These are phyloP conservation scores for Carabus problematicus DNA, from an alignment of 2,888 invertebrate genomes.

Conservation along the genomic window DNA sequence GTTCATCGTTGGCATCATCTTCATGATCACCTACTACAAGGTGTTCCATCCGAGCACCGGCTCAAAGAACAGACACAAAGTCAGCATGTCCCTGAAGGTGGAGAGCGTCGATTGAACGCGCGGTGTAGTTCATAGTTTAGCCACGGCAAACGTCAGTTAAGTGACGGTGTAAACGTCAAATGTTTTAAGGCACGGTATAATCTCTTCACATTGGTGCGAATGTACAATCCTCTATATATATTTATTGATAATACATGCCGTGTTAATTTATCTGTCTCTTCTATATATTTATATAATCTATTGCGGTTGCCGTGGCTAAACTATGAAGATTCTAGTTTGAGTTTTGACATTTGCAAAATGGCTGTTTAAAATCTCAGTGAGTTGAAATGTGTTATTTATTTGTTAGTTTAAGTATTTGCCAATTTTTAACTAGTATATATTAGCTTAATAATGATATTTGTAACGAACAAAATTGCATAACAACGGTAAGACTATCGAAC, in stretches of 20 bases:
- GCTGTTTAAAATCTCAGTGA: slow-evolving; percentile 41
- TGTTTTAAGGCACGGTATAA: too few species aligned
- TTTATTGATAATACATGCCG: too few species aligned
- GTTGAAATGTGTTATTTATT: slow-evolving; percentile 28
- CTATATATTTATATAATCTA: too few species aligned
- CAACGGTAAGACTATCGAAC: slow-evolving; percentile 27
- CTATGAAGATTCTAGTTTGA: too few species aligned
- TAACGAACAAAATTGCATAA: slow-evolving; percentile 13
- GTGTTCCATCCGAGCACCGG: slow-evolving; percentile 72
- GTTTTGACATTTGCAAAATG: slow-evolving; percentile 24
- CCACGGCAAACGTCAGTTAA: too few species aligned
- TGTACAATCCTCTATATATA: too few species aligned
- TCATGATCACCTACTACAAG: slow-evolving; percentile 76
- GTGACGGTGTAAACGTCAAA: too few species aligned
- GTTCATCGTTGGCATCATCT: slow-evolving; percentile 70
- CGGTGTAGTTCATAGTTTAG: too few species aligned
- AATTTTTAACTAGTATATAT: slow-evolving; percentile 10
- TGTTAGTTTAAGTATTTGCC: slow-evolving; percentile 35
- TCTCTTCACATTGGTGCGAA: too few species aligned
- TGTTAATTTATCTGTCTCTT: too few species aligned
- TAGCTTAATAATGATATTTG: slow-evolving; percentile 11
- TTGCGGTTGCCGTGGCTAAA: not conserved
- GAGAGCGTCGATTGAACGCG: not conserved
- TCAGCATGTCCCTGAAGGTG: slow-evolving; percentile 2
- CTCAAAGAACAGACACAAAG: slow-evolving; percentile 50